A percentile compares a stretch with the other conserved stretches of the same genome.
Evolutionary conservation across 2,113 vertebrate species (phyloP).

Genomic region (Calidris pugnax): DNA sequence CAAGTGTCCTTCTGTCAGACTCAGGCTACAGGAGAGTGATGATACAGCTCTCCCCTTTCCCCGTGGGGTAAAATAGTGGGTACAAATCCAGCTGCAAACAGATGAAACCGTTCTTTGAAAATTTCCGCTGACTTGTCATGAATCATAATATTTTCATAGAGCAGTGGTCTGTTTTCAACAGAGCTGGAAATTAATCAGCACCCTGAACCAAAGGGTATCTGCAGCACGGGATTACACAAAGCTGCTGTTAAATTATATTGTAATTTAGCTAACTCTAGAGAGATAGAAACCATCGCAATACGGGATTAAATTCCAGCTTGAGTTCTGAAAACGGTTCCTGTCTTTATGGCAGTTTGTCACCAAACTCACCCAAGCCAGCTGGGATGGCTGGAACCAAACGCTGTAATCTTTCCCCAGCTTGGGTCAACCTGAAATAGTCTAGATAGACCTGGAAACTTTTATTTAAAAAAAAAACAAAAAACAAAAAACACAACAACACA

Average conservation of each 20-base stretch:
- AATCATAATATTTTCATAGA: not conserved
- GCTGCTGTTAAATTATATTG: not conserved
- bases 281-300: not conserved
- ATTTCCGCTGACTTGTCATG: not conserved
- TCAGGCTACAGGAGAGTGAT: not conserved
- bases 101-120: not conserved
- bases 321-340: not conserved
- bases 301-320: not conserved
- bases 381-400: not conserved
- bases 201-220: not conserved
- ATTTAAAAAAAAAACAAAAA: not conserved
- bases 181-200: not conserved
- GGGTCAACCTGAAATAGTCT: not conserved
- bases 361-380: not conserved
- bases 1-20: not conserved
- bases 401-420: not conserved
- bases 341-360: not conserved
- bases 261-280: not conserved
- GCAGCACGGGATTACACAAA: not conserved
- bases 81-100: not conserved
- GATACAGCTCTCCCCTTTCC: not conserved
- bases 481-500: no score
- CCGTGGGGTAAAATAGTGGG: not conserved
- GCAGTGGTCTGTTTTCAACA: not conserved
- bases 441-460: not conserved